Conservation (phyloP, 2,113 vertebrate genomes). For the Tragelaphus buxtoni region DNA sequence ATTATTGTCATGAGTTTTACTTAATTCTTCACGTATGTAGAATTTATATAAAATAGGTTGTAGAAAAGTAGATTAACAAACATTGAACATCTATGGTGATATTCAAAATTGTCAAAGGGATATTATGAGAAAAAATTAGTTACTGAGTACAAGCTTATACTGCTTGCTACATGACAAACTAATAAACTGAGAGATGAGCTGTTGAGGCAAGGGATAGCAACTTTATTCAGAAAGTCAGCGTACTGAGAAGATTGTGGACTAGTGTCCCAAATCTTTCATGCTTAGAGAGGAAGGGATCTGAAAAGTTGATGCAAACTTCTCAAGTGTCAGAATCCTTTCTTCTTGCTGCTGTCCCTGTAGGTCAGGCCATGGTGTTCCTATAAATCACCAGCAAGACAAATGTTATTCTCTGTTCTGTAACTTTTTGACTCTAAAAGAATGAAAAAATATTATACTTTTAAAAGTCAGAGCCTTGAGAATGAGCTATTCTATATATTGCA, state of each 20-base stretch:
- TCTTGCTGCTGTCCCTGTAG: background rate
- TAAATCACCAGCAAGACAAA: background rate
- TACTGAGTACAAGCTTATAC: background rate
- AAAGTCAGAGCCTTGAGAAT: background rate
- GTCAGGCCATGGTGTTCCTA: background rate
- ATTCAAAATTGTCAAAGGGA: background rate
- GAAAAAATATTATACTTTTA: background rate
- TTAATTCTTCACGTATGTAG: background rate
- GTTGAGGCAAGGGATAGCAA: background rate
- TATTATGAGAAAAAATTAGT: background rate
- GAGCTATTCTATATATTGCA: background rate
- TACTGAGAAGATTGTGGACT: background rate
- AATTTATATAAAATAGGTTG: background rate
- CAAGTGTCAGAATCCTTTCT: background rate
- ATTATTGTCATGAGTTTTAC: background rate
- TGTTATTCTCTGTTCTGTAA: background rate
- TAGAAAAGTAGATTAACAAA: background rate
- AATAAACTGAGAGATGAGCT: background rate
- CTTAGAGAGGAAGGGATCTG: background rate
- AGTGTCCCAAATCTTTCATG: background rate
- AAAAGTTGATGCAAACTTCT: background rate
- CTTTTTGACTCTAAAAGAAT: background rate
- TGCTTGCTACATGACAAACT: background rate
- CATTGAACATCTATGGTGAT: background rate
- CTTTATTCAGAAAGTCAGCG: background rate